Conservation (phyloP, 2,113 vertebrate species). For the Aegithalos caudatus region DNA sequence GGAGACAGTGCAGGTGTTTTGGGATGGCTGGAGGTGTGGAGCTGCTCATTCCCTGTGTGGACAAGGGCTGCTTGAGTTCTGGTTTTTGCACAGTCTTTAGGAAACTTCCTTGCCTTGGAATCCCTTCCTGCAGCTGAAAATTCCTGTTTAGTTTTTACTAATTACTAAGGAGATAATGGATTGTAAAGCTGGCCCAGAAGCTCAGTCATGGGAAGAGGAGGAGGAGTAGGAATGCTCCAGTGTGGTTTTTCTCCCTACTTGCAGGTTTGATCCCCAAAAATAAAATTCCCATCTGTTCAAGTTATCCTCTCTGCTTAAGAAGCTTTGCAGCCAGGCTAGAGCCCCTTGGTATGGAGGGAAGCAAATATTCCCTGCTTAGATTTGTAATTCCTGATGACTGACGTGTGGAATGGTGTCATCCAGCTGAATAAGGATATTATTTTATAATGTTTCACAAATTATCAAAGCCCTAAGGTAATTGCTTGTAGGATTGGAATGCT, state of each 20-base stretch:
- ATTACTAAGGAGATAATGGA: neutral
- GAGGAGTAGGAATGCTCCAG: neutral
- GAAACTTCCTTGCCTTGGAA: neutral
- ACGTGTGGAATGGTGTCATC: neutral
- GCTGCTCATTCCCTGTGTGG: neutral
- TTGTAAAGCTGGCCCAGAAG: neutral
- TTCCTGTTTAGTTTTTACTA: neutral
- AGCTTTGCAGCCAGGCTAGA: neutral
- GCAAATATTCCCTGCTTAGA: neutral
- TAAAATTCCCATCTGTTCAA: neutral
- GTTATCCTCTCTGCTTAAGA: neutral
- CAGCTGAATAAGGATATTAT: neutral
- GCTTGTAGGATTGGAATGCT: neutral
- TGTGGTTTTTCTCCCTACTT: neutral
- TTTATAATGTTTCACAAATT: neutral
- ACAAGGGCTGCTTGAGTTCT: neutral
- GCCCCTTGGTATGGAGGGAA: neutral
- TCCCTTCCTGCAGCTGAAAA: neutral
- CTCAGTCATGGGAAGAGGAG: neutral
- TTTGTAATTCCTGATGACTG: rapidly evolving
- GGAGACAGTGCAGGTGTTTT: neutral
- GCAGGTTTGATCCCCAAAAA: neutral
- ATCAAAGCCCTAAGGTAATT: neutral
- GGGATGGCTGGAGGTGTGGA: neutral
- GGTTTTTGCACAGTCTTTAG: neutral